Percentiles rank a stretch among this genome's conserved stretches.
These are phyloP conservation scores for Ormyrus nitidulus DNA, from an alignment of 2,888 invertebrate genomes.

Conservation along the genomic window DNA sequence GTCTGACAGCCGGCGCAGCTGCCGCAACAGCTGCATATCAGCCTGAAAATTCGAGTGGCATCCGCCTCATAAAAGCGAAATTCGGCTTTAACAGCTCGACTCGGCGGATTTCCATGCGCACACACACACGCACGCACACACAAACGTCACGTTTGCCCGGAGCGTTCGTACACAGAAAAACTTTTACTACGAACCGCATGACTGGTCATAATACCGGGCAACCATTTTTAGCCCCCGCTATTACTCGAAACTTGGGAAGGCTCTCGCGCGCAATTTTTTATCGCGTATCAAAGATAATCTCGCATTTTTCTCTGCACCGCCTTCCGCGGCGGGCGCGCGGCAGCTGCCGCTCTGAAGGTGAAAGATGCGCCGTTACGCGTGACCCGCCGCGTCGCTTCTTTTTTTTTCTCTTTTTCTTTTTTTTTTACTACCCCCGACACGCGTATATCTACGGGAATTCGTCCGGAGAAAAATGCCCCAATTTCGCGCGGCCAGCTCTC, in stretches of 20 bases:
- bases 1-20: constrained; percentile 1
- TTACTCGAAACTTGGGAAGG: neutral
- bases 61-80: constrained; percentile 29
- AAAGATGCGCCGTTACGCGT: too few species aligned
- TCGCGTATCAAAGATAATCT: constrained; percentile 16
- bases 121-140: neutral
- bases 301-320: neutral
- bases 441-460: neutral
- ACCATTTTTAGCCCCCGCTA: neutral
- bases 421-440: too few species aligned
- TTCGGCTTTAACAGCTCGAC: constrained; percentile 4
- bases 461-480: constrained; percentile 16
- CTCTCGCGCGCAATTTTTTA: neutral
- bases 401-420: neutral
- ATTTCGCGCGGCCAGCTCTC: neutral
- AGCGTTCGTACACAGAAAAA: constrained; percentile 27
- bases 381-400: too few species aligned
- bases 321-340: too few species aligned
- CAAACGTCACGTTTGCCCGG: neutral
- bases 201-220: constrained; percentile 2
- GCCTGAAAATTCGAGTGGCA: constrained; percentile 3
- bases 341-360: too few species aligned
- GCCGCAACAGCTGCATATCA: neutral
- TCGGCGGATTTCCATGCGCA: constrained; percentile 3
- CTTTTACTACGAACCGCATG: constrained; percentile 26